Evolutionary conservation across 2,888 invertebrate species (phyloP), one percentile per base, ranked within the genome.

Genomic region (Allygus modestus): DNA sequence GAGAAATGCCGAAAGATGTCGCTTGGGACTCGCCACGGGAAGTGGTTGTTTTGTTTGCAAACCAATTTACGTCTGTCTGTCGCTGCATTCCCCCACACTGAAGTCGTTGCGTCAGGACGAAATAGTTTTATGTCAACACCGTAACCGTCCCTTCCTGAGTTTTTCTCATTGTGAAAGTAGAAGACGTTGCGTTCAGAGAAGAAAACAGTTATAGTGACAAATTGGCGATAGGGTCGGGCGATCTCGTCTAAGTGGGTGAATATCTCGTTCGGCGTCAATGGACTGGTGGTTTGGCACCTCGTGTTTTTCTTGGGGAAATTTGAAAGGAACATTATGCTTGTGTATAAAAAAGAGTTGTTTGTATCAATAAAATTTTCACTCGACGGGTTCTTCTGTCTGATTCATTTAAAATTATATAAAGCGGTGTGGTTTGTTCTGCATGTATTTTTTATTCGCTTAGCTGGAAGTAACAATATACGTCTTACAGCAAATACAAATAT

Each of bases 201-300:
- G 58, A 23, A 23, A 20, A 28, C 12, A 5, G 7, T 28, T 28
- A 9, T 20, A 17, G 65, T 65, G 65, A 65, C 65, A 65, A 65
- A 65, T 65, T 65, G 65, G 26, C 65, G 65, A 65, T 65, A 65
- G 65, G 28, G 31, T 28, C 28, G 65, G 17, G 65, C 28, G 65
- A 26, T 28, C 28, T 65, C 65, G 28, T 0, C 15, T 54, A 54
- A 54, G 54, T 54, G 65, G 31, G 65, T 12, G 65, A 65, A 65
- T 65, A 65, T 65, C 65, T 65, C 65, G 65, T 65, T 31, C 65
- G 31, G 65, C 20, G 65, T 65, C 28, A 65, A 28, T 15, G 65
- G 65, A 4, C 28, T 20, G 26, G 20, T 12, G 15, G 65, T 65
- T 65, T 4, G 65, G 26, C 31, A 31, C 65, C 31, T 28, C 15